Conservation (phyloP, 64 coral and sea anemone genomes). For the Montipora cactus region DNA sequence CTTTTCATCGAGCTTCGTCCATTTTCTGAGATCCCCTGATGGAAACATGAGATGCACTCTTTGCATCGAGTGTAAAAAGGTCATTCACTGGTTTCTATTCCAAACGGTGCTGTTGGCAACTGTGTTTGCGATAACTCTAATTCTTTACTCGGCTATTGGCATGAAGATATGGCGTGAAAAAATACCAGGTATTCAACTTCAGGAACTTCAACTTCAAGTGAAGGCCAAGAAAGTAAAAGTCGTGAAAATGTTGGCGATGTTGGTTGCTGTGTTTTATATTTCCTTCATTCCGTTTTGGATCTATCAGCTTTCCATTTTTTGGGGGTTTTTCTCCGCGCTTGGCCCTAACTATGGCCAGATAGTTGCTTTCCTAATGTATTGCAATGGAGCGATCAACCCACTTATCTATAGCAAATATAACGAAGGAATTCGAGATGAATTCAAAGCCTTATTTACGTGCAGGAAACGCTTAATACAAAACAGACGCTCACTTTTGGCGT, state of each 20-base stretch:
- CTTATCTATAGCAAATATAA: constrained; percentile 21
- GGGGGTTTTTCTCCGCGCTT: not conserved
- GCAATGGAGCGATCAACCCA: constrained; percentile 15
- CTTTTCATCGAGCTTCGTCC: not conserved
- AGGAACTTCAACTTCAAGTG: not conserved
- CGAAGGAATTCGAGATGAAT: constrained; percentile 17
- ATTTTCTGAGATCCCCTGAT: not conserved
- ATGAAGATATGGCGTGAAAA: not conserved
- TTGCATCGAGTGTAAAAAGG: not conserved
- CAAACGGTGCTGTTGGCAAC: not conserved
- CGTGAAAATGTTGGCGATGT: constrained; percentile 15
- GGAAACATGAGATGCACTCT: not conserved
- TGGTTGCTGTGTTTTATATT: constrained; percentile 28
- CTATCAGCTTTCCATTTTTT: constrained; percentile 13
- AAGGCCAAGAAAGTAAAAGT: not conserved
- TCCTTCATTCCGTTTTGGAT: constrained; percentile 38
- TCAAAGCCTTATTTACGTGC: constrained; percentile 21
- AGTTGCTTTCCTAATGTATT: constrained; percentile 14
- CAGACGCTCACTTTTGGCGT: not conserved
- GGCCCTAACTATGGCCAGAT: not conserved
- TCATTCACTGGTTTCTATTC: constrained; percentile 34
- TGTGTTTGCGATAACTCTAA: not conserved
- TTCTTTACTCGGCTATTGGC: constrained; percentile 15
- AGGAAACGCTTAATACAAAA: not conserved
- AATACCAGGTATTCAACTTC: constrained; percentile 7